Base-by-base conservation (phyloP, 2,113 vertebrate species). In the Platycercus adscitus region DNA sequence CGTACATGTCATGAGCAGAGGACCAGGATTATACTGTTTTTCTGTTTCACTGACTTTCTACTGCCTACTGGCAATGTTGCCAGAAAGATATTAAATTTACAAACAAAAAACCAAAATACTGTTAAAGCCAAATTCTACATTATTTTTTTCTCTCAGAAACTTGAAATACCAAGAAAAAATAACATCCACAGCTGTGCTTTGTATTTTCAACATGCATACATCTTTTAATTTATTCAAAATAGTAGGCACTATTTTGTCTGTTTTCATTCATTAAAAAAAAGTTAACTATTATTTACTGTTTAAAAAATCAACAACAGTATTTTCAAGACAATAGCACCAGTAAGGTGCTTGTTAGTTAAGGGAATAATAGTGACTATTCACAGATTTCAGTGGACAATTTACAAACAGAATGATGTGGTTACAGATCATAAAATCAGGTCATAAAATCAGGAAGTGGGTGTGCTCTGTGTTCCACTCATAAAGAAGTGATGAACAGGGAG, bases 301-400 rank as follows among this genome's bases (percentile, higher is more conserved):
- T 7, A 13, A 21, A 55, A 46, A 39, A 2, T 4, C 1, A 39
- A 16, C 7, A 20, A 12, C 41, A n/a, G 17, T 1, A 0, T 15
- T 11, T 70, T 76, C 44, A 31, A 2, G 66, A 28, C 20, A 56
- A 8, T 14, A 23, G 10, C 17, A 37, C 31, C 3, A 14, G 6
- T 47, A 58, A 69, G 3, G 20, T 76, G 8, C 53, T 47, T 70
- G 13, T 50, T 52, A 50, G 21, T 41, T 47, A 53, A 14, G 35
- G 10, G 7, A 50, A 13, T 44, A 35, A 33, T 55, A 35, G 5
- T 37, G 35, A 46, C 25, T 87, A 11, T 71, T 76, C 1, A 2
- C 18, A 49, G 83, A 61, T 80, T 44, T 75, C 47, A 35, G 26
- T 52, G 15, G 24, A 39, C 28, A 39, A 52, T 49, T 75, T 61